Evolutionary conservation across 2,113 vertebrate species (phyloP).

Genomic region (Rhadina sibilatrix): DNA sequence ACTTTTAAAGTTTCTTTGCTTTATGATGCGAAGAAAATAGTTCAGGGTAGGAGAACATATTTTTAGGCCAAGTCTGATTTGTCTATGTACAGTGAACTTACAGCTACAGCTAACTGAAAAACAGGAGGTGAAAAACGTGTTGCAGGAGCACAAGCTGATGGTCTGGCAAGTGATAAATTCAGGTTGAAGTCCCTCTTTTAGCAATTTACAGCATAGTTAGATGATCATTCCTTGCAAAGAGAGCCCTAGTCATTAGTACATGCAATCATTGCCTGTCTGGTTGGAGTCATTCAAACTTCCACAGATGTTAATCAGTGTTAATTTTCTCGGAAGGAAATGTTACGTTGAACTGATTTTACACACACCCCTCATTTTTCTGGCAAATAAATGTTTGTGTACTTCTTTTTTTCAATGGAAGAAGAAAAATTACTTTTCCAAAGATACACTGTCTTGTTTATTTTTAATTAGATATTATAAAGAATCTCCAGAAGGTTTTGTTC

Average conservation of each 20-base stretch:
- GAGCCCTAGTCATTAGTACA: not conserved
- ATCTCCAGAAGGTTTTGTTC: not conserved
- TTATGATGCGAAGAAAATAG: not conserved
- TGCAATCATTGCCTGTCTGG: not conserved
- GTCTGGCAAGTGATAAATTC: conserved; percentile 21
- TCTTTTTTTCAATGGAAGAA: not conserved
- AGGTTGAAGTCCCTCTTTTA: not conserved
- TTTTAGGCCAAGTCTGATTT: not conserved
- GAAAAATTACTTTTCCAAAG: not conserved
- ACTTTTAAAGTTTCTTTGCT: not conserved
- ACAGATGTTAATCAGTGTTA: not conserved
- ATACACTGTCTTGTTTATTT: not conserved
- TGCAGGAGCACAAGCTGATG: not conserved
- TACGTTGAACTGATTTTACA: not conserved
- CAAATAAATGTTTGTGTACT: not conserved
- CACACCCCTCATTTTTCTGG: not conserved
- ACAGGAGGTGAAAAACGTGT: not conserved
- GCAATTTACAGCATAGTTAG: not conserved
- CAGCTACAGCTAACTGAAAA: not conserved
- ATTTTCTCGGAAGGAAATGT: not conserved
- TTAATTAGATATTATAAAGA: not conserved
- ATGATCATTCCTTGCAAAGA: not conserved
- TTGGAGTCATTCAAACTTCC: not conserved
- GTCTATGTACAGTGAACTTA: not conserved
- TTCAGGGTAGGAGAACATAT: not conserved